Conservation (phyloP, 30 jellyfish, hydroid and myxozoan species). For the Hydractinia echinata region DNA sequence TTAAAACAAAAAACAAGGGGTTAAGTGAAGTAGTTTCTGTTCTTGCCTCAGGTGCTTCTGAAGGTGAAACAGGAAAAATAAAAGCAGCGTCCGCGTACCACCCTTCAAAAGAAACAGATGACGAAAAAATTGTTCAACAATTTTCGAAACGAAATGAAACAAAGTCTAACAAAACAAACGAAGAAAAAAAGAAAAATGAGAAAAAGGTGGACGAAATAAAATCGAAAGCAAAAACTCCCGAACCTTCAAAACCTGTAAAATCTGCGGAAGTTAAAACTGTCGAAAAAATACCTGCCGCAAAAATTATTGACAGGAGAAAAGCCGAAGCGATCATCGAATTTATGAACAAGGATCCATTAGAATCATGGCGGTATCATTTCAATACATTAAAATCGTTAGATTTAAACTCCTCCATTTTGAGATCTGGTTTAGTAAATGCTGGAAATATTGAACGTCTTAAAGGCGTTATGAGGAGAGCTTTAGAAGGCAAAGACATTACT, state of each 20-base stretch:
- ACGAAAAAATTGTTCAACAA: not conserved
- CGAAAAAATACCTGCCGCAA: conserved; percentile 10
- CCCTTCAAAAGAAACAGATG: not conserved
- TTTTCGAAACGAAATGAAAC: not conserved
- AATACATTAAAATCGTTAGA: conserved; percentile 66
- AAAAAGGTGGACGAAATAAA: not conserved
- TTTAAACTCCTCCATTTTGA: conserved; percentile 74
- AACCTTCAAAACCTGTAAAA: not conserved
- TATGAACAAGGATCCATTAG: conserved; percentile 90
- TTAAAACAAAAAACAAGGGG: not conserved
- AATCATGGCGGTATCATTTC: conserved; percentile 82
- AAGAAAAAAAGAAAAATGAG: not conserved
- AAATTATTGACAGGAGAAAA: conserved; percentile 63
- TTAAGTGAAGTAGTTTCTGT: not conserved
- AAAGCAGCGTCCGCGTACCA: not conserved
- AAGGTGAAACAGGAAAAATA: not conserved
- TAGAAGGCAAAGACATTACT: conserved; percentile 81
- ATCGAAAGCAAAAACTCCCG: not conserved
- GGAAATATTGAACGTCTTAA: conserved; percentile 88
- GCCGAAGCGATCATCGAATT: conserved; percentile 90
- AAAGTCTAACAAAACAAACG: not conserved
- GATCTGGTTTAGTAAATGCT: conserved; percentile 92
- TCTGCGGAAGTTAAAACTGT: not conserved
- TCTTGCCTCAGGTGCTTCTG: not conserved
- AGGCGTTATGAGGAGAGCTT: conserved; percentile 86